Base-by-base conservation (phyloP, 2,888 invertebrate species). In the Drosophila borborema region DNA sequence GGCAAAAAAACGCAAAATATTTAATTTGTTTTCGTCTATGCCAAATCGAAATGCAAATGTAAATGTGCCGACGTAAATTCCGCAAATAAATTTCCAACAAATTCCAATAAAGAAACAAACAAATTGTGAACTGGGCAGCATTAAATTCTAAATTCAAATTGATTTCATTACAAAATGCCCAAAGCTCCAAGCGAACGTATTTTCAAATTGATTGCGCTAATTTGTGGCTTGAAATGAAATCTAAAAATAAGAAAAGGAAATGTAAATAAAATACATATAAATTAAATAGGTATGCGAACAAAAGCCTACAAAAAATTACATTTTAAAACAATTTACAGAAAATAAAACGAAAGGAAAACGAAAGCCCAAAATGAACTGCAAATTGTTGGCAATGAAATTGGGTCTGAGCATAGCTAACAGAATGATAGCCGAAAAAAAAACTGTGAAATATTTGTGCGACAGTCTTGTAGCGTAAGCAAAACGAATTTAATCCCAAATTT, bases 151-250 rank as follows among this genome's bases (percentile, higher is more conserved):
- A 73, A 68, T 48, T 60, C 56, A 20, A 73, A 77, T 56, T 67
- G 67, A 77, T 77, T 73, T 59, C 40, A 46, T 68, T 66, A 58
- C 53, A 23, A 28, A 78, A 58, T 59, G 65, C 64, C 66, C 23
- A 12, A 34, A 59, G 54, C 63, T 20, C 14, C 43, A 41, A 48
- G 36, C 43, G 53, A 74, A 75, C 60, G 66, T 79, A 74, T 86
- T 81, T 72, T 58, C 70, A 74, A 86, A 86, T 81, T 85, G 72
- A 85, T 86, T 88, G 63, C 54, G 81, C 74, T 86, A 85, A 88
- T 86, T 81, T 88, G 78, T 67, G 74, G 63, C 54, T 51, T 58
- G 64, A 46, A 63, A 72, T 41, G 38, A 38, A 62, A 46, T 12
- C 2, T 16, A 10, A n/a, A 10, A 49, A 49, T 10, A 2, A 31